phyloP scores from a whole-genome alignment of 2,888 invertebrate genomes.

The Phymatocera aterrima region DNA sequence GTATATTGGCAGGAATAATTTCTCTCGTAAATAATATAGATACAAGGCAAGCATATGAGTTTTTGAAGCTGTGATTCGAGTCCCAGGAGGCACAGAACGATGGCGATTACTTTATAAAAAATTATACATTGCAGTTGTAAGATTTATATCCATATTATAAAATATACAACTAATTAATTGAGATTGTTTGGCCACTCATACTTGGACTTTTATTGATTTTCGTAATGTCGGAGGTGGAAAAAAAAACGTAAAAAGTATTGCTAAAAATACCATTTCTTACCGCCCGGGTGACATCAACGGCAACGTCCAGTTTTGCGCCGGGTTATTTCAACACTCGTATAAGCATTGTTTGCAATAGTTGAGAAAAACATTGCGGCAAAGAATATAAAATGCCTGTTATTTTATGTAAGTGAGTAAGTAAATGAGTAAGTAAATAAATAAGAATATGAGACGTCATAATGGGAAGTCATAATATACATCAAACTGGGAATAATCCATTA shows the following conservation, averaged over 20 bases:
- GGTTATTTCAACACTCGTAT: conserved; percentile 20
- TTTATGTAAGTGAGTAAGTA: conserved; percentile 17
- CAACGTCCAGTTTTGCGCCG: not conserved
- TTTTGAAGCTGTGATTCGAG: not conserved
- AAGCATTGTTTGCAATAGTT: conserved; percentile 29
- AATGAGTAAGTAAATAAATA: conserved; percentile 11
- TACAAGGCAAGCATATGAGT: not conserved
- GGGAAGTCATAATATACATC: too few species aligned
- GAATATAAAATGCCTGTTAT: conserved; percentile 37
- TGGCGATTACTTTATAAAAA: not conserved
- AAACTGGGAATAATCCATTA: conserved; percentile 9
- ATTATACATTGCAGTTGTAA: not conserved
- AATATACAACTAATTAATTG: not conserved
- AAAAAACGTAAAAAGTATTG: not conserved
- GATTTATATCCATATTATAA: not conserved
- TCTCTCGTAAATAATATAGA: not conserved
- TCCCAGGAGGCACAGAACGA: not conserved
- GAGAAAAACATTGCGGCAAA: conserved; percentile 36
- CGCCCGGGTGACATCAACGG: conserved; percentile 34
- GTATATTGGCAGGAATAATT: conserved; percentile 27
- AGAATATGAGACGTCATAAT: not conserved
- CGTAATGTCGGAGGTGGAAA: conserved; percentile 1
- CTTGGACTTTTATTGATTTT: not conserved
- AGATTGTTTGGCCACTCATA: not conserved
- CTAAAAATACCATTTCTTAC: conserved; percentile 22